These are phyloP conservation scores for Capitulum mitella DNA, from an alignment of 2,888 invertebrate genomes.

Conservation along the genomic window DNA sequence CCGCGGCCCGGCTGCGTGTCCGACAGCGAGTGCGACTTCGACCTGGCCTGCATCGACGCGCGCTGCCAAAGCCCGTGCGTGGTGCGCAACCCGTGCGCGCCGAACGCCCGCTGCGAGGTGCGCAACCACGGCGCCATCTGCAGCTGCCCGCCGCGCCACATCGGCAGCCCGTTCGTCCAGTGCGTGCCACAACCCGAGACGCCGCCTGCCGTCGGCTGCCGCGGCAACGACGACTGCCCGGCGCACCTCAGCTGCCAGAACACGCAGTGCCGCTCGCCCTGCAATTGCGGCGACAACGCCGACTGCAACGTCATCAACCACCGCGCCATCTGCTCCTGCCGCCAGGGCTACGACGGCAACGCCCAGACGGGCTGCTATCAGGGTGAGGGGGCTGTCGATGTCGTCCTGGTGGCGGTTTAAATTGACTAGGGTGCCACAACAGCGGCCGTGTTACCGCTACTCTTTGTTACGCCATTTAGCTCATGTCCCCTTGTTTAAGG, in stretches of 20 bases:
- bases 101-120: slow-evolving; percentile 39
- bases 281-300: slow-evolving; percentile 46
- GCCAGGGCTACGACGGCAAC: slow-evolving; percentile 59
- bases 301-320: slow-evolving; percentile 82
- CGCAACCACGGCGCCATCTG: slow-evolving; percentile 76
- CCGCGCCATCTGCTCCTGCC: slow-evolving; percentile 76
- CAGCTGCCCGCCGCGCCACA: slow-evolving; percentile 68
- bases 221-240: slow-evolving; percentile 65
- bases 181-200: slow-evolving; percentile 54
- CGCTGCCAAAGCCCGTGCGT: slow-evolving; percentile 56
- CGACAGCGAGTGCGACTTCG: slow-evolving; percentile 69
- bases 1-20: slow-evolving; percentile 66
- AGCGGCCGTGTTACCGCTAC: too few species aligned
- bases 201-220: slow-evolving; percentile 56
- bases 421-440: too few species aligned
- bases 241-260: slow-evolving; percentile 68
- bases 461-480: too few species aligned
- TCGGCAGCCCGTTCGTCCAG: slow-evolving; percentile 38
- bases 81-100: slow-evolving; percentile 40
- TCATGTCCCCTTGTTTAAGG: too few species aligned
- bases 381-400: slow-evolving; percentile 32
- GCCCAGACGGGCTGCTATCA: slow-evolving; percentile 38
- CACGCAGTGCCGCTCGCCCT: slow-evolving; percentile 57
- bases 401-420: too few species aligned
- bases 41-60: slow-evolving; percentile 71